These are phyloP conservation scores for Drosophila prolongata DNA, from an alignment of 2,888 invertebrate genomes.

Conservation along the genomic window DNA sequence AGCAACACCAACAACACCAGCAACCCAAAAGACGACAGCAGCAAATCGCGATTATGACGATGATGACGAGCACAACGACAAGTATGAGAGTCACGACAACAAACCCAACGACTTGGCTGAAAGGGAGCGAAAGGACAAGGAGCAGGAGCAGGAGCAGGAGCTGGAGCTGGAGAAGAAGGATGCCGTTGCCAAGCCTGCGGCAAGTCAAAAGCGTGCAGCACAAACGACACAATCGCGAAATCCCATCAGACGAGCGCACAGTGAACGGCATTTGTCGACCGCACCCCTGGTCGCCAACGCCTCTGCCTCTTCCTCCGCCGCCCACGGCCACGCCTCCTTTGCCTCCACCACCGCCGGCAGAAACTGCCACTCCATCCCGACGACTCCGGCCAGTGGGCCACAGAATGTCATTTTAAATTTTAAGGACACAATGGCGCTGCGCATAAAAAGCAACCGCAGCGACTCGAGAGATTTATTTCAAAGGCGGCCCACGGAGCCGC, in stretches of 20 bases:
- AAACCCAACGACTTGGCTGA: conserved; percentile 29
- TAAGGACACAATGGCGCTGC: conserved; percentile 93
- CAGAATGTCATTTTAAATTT: conserved; percentile 82
- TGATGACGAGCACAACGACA: conserved; percentile 74
- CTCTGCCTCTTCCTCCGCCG: conserved; percentile 16
- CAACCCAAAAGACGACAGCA: conserved; percentile 69
- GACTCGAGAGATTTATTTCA: conserved; percentile 88
- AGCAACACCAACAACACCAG: conserved; percentile 39
- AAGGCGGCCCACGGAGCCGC: conserved; percentile 84
- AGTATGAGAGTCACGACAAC: conserved; percentile 53
- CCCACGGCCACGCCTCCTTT: conserved; percentile 31
- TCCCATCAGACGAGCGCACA: conserved; percentile 84
- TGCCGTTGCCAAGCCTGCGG: conserved; percentile 64
- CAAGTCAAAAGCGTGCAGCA: conserved; percentile 74
- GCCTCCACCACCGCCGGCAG: conserved; percentile 14
- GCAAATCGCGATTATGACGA: conserved; percentile 79
- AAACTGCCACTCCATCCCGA: conserved; percentile 78
- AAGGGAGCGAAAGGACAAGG: conserved; percentile 26
- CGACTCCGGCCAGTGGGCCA: conserved; percentile 42
- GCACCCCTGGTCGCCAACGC: conserved; percentile 31
- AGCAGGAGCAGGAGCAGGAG: conserved; percentile 11
- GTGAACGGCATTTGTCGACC: conserved; percentile 81
- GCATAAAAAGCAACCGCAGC: conserved; percentile 87
- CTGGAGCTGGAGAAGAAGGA: conserved; percentile 24
- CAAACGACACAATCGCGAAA: conserved; percentile 83